phyloP scores from a whole-genome alignment of 1,140 invertebrate genomes.

The Panagrolaimus sp. region DNA sequence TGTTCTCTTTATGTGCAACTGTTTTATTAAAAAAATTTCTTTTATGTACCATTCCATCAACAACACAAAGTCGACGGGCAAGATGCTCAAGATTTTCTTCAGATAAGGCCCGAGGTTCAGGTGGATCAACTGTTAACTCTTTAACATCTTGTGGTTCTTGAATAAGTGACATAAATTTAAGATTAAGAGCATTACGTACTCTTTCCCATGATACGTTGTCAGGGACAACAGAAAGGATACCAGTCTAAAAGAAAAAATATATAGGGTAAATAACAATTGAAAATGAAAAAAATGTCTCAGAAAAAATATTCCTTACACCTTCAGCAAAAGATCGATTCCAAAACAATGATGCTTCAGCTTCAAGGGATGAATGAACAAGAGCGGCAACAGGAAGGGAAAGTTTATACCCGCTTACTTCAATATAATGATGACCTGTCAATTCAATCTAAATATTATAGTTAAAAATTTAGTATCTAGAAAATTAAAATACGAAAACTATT shows the following conservation, averaged over 20 bases:
- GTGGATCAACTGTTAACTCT: conserved; percentile 24
- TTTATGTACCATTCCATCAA: conserved; percentile 20
- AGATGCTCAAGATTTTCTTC: conserved; percentile 25
- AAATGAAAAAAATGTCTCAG: not conserved
- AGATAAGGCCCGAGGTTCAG: conserved; percentile 16
- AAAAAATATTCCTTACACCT: conserved; percentile 11
- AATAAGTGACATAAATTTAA: conserved; percentile 25
- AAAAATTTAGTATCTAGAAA: too few species aligned
- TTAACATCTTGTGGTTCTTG: conserved; percentile 29
- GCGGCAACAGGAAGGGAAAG: conserved; percentile 24
- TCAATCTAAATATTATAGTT: conserved; percentile 4
- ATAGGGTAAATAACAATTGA: too few species aligned
- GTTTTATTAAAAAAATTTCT: conserved; percentile 32
- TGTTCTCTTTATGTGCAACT: conserved; percentile 24
- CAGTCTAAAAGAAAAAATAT: conserved; percentile 20
- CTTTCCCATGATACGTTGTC: conserved; percentile 23
- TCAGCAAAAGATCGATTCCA: conserved; percentile 33
- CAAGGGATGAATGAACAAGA: conserved; percentile 26
- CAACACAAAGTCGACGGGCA: conserved; percentile 21
- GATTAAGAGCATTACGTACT: conserved; percentile 19
- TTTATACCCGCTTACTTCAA: conserved; percentile 29
- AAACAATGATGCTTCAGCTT: conserved; percentile 28
- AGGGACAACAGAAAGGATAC: conserved; percentile 27
- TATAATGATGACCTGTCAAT: conserved; percentile 5
- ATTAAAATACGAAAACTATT: too few species aligned